A percentile compares a stretch with the other conserved stretches of the same genome.
These are phyloP conservation scores for Sinocyclocheilus maitianheensis DNA, from an alignment of 2,113 vertebrate genomes.

Conservation along the genomic window DNA sequence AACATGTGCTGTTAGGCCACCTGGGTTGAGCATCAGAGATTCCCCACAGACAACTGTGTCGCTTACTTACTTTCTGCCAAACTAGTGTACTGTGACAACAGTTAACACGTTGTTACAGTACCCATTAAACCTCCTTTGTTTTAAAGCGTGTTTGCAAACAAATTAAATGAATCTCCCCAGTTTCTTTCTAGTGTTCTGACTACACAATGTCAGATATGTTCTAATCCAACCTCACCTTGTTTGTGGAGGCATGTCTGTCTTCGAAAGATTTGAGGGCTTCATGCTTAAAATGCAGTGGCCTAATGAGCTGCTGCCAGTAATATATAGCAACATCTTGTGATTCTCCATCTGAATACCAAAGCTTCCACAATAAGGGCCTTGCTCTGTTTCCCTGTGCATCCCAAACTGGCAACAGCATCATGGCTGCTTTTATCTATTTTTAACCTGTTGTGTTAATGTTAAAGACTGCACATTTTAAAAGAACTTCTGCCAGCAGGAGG, in stretches of 20 bases:
- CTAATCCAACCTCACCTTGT: background rate
- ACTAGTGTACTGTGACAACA: background rate
- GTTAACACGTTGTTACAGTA: background rate
- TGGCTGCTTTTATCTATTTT: constrained; percentile 33
- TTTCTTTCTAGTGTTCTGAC: background rate
- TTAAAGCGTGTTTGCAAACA: background rate
- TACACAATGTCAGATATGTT: background rate
- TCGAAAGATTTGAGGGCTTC: background rate
- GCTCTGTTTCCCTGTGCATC: constrained; percentile 16
- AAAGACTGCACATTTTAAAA: constrained; percentile 22
- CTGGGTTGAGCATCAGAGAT: background rate
- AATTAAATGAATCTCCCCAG: background rate
- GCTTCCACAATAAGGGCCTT: constrained; percentile 6
- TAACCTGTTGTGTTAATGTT: constrained; percentile 3
- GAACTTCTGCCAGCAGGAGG: background rate
- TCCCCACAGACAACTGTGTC: background rate
- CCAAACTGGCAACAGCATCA: constrained; percentile 20
- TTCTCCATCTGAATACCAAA: constrained; percentile 36
- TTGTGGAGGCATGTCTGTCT: background rate
- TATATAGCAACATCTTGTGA: constrained; percentile 9
- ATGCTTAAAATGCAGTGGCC: constrained; percentile 1
- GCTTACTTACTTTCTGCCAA: background rate
- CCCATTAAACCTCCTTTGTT: background rate
- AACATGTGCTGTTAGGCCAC: background rate
- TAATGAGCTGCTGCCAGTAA: constrained; percentile 29